Conservation (phyloP, 2,888 invertebrate species). For the Metallyticus violacea region DNA sequence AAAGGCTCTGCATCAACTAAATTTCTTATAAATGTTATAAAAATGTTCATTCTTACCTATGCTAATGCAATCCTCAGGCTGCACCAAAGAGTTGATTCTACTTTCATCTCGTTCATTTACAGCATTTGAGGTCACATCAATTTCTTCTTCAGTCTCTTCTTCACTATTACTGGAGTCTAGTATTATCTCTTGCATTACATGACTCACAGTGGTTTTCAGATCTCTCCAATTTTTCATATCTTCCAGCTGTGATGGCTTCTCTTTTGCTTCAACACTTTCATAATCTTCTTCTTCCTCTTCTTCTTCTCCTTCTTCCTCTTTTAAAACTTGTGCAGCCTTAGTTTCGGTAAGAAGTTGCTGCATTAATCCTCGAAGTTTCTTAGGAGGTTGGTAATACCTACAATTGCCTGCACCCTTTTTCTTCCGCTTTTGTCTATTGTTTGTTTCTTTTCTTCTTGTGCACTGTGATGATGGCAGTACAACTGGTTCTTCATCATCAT, state of each 20-base stretch:
- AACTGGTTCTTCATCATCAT: slow-evolving; percentile 4
- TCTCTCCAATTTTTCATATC: not conserved
- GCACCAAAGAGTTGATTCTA: not conserved
- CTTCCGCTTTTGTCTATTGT: not conserved
- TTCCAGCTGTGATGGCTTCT: not conserved
- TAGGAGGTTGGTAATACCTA: slow-evolving; percentile 1
- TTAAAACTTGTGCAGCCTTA: not conserved
- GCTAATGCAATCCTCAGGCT: not conserved
- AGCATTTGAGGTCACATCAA: not conserved
- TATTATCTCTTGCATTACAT: not conserved
- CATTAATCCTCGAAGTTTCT: not conserved
- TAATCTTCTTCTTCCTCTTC: not conserved
- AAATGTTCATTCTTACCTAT: not conserved
- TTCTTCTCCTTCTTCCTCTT: not conserved
- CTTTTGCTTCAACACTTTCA: not conserved
- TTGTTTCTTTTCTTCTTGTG: not conserved
- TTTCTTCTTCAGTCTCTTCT: not conserved
- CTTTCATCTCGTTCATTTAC: not conserved
- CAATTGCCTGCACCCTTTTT: not conserved
- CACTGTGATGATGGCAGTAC: not conserved
- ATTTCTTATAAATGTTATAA: too few species aligned
- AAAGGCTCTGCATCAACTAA: too few species aligned
- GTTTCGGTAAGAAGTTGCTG: not conserved
- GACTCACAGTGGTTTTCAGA: not conserved
- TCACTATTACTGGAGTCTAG: not conserved